Evolutionary conservation across 2,888 invertebrate species (phyloP), one percentile per base, ranked within the genome.

Genomic region (Heliconius hortense): DNA sequence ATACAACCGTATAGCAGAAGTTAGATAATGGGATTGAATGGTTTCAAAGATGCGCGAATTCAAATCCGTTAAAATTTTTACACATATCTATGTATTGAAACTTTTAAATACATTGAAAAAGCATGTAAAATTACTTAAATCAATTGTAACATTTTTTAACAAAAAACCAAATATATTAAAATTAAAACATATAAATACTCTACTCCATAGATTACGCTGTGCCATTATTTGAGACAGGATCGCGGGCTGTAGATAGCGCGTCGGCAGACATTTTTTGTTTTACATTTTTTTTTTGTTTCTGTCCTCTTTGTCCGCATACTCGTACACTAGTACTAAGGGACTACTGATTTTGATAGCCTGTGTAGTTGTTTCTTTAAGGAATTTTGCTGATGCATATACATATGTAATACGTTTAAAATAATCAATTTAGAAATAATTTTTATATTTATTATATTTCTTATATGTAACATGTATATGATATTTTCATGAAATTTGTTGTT

Each of bases 191-290:
- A 13, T 48, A 48, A 21, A 48, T 18, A 48, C 18, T 48, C 83
- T 24, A 72, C 88, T 90, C 91, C 82, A 86, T 77, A 26, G 60
- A 43, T 72, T 31, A 24, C 80, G 15, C 73, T 82, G 84, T 82
- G 80, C 88, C 86, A 88, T 87, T 88, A 88, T 88, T 87, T 84
- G 89, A 89, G 90, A 88, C 89, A 85, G 91, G 93, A 92, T 91
- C 91, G 90, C 90, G 88, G 82, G 85, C 87, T 86, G 88, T 84
- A 89, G 93, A 93, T 92, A 92, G 89, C 88, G 86, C 90, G 88
- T 86, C 88, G 87, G 89, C 90, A 86, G 87, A 89, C 90, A 88
- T 89, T 91, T 90, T 92, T 90, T 90, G 87, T 85, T 78, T 84
- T 82, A 79, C 79, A 82, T 82, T 86, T 88, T 88, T 87, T 88